Evolutionary conservation across 2,113 vertebrate genomes (phyloP).

Genomic region (Anhinga rufa): DNA sequence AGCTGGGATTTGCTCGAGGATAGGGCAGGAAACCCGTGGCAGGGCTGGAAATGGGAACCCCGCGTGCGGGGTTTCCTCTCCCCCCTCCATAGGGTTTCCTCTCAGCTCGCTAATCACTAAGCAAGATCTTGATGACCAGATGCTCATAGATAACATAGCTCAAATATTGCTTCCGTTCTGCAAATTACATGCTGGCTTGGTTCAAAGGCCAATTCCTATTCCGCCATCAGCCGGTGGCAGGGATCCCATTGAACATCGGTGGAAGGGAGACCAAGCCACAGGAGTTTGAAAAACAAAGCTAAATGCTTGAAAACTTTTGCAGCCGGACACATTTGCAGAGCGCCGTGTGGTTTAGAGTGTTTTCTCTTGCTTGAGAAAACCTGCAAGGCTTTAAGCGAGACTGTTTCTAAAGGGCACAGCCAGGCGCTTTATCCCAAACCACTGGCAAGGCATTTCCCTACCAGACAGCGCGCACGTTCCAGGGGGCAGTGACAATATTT

Average conservation of each 20-base stretch:
- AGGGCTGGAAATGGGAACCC: slow-evolving; percentile 3
- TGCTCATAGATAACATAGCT: neutral
- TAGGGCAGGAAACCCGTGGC: neutral
- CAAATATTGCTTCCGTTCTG: slow-evolving; percentile 49
- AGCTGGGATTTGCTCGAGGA: neutral
- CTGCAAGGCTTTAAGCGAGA: neutral
- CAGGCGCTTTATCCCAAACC: neutral
- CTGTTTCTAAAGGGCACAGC: neutral
- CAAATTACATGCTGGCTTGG: neutral
- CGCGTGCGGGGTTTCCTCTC: neutral
- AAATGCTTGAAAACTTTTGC: neutral
- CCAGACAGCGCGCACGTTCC: neutral
- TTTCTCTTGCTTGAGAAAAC: neutral
- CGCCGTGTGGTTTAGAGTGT: rapidly evolving
- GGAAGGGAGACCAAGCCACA: neutral
- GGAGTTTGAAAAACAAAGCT: neutral
- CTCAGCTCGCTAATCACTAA: neutral
- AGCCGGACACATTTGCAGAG: neutral
- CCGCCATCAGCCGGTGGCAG: neutral
- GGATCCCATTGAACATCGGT: neutral
- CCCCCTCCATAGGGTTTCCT: neutral
- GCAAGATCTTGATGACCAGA: slow-evolving; percentile 37
- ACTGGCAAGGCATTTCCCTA: slow-evolving; percentile 30
- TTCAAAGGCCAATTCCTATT: slow-evolving; percentile 45
- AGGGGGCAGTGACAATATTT: slow-evolving; percentile 16